phyloP scores from a whole-genome alignment of 2,888 invertebrate genomes.

The Carcina quercana region DNA sequence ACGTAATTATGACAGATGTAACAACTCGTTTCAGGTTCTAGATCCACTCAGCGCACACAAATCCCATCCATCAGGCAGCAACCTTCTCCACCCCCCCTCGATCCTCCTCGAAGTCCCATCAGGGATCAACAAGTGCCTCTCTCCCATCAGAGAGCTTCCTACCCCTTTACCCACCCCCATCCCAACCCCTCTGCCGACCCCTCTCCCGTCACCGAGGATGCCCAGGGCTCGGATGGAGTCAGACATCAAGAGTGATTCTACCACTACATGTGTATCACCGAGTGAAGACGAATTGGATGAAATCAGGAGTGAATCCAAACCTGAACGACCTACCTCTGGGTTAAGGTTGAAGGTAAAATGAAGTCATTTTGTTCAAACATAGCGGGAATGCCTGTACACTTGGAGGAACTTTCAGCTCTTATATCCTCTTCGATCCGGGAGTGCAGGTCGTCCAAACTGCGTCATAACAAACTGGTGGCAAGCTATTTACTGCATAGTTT shows the following conservation, averaged over 20 bases:
- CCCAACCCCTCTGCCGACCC: conserved; percentile 79
- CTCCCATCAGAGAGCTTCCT: conserved; percentile 85
- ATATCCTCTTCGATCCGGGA: too few relatives aligned
- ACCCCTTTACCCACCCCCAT: conserved; percentile 79
- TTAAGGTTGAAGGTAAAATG: conserved; percentile 58
- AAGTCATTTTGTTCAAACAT: too few relatives aligned
- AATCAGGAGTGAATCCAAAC: conserved; percentile 42
- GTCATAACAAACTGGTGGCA: too few relatives aligned
- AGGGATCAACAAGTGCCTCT: conserved; percentile 83
- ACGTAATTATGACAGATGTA: conserved; percentile 10
- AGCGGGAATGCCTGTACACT: too few relatives aligned
- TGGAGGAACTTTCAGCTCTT: too few relatives aligned
- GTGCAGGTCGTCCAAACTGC: too few relatives aligned
- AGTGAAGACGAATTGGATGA: conserved; percentile 66
- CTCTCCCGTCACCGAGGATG: conserved; percentile 69
- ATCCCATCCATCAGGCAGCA: conserved; percentile 70
- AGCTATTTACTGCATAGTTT: too few relatives aligned
- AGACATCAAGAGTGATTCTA: conserved; percentile 41
- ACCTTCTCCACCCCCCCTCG: conserved; percentile 81
- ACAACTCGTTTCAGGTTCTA: conserved; percentile 59
- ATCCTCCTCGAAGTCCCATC: conserved; percentile 86
- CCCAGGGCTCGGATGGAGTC: conserved; percentile 51
- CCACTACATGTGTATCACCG: conserved; percentile 41
- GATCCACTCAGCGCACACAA: conserved; percentile 81
- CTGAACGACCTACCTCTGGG: conserved; percentile 44